Evolutionary conservation across 2,888 invertebrate species (phyloP), one percentile per base, ranked within the genome.

Genomic region (Chymomyza caudatula): DNA sequence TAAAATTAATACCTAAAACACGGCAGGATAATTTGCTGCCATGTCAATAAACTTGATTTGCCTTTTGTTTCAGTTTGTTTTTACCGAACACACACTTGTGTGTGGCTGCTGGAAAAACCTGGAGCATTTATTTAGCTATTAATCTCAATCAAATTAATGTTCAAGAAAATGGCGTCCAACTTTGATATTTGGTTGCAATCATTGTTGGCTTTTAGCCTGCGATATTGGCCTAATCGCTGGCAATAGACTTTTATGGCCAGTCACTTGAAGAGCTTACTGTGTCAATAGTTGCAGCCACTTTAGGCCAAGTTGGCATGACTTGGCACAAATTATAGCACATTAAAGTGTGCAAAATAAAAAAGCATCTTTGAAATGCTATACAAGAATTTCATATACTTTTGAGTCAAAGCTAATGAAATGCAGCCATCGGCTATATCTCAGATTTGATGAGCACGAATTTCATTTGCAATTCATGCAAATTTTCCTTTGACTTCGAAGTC

Each of bases 71-170:
- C 44, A 15, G 0, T 37, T 11, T 37, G 29, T 37, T 2, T 8
- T 29, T n/a, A n/a, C n/a, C n/a, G n/a, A n/a, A n/a, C n/a, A n/a
- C n/a, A n/a, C n/a, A n/a, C n/a, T 8, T 29, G 29, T 37, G 2
- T 11, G 29, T 25, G 52, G 59, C 67, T 67, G 72, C 69, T 63
- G 69, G 66, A 71, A 85, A 64, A 64, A 87, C 84, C 78, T 75
- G 84, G 55, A 69, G 69, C 78, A 86, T 87, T 87, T 87, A 86
- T 72, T 76, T 73, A 66, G 73, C 82, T 85, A 87, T 87, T 87
- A 81, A 87, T 85, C 79, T 86, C 77, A 86, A 85, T 85, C 82
- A 78, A 80, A 76, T 81, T 75, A 87, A 84, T 85, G 87, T 69
- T 71, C 67, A 73, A 77, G 79, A 73, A 77, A 80, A 66, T 73